These are phyloP conservation scores for Agriotes lineatus DNA, from an alignment of 2,888 invertebrate species.

Conservation along the genomic window DNA sequence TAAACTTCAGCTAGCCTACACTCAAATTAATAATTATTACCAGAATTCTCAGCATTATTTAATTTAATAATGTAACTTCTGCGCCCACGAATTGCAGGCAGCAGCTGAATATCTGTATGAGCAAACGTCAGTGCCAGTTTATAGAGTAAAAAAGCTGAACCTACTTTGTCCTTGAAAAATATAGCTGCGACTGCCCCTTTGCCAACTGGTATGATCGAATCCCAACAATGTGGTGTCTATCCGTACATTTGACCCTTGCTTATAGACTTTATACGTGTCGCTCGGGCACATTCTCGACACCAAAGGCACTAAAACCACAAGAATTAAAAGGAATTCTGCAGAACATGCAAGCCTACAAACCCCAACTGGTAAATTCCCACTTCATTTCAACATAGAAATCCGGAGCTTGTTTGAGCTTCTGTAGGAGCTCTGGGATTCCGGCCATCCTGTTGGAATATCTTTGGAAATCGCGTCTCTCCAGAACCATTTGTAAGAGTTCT, in stretches of 20 bases:
- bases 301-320: conserved; percentile 89
- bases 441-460: conserved; percentile 86
- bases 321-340: no score
- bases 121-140: no score
- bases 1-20: no score
- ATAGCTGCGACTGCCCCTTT: conserved; percentile 92
- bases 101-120: conserved; percentile 23
- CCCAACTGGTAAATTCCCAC: conserved; percentile 99
- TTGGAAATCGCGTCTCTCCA: conserved; percentile 91
- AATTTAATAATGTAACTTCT: conserved; percentile 32
- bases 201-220: conserved; percentile 94
- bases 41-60: conserved; percentile 15
- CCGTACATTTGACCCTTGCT: conserved; percentile 93
- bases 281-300: conserved; percentile 97
- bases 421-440: conserved; percentile 90
- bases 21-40: no score
- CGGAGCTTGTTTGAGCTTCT: conserved; percentile 91
- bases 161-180: conserved; percentile 93
- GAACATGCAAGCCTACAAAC: no score
- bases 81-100: conserved; percentile 28
- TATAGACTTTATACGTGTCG: conserved; percentile 97
- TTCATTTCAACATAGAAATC: conserved; percentile 99
- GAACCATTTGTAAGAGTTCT: conserved; percentile 87
- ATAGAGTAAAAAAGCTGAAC: conserved; percentile 59
- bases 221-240: conserved; percentile 97